Evolutionary conservation across 2,888 invertebrate species (phyloP).

Genomic region (Trimorus sp.): DNA sequence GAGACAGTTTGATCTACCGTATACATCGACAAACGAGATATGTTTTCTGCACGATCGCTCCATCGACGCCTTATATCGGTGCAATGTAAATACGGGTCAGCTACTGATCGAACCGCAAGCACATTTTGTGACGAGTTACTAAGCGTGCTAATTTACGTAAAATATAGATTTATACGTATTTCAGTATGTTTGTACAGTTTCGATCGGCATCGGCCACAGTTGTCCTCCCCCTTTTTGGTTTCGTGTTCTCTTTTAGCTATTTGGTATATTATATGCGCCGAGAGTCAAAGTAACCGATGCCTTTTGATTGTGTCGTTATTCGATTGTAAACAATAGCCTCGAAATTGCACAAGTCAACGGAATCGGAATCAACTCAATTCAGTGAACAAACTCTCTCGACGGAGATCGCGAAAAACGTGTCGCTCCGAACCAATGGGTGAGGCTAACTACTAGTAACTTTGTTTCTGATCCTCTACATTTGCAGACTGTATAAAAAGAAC

Average conservation of each 20-base stretch:
- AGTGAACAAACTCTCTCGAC: not conserved
- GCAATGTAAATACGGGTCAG: constrained; percentile 37
- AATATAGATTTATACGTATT: constrained; percentile 29
- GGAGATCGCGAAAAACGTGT: not conserved
- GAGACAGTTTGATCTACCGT: constrained; percentile 50
- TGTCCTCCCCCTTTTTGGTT: not conserved
- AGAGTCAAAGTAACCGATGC: not conserved
- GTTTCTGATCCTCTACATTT: constrained; percentile 21
- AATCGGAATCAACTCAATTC: not conserved
- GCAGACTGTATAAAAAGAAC: constrained; percentile 45
- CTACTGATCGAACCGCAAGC: constrained; percentile 39
- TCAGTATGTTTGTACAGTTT: constrained; percentile 19
- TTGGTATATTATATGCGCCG: not conserved
- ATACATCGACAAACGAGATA: constrained; percentile 61
- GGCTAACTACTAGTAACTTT: constrained; percentile 23
- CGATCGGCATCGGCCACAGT: not conserved
- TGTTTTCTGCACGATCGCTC: constrained; percentile 4
- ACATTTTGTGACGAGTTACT: constrained; percentile 46
- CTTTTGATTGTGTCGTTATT: constrained; percentile 40
- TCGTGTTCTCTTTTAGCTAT: not conserved
- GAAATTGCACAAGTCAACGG: constrained; percentile 1
- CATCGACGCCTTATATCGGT: constrained; percentile 17
- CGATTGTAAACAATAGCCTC: constrained; percentile 10
- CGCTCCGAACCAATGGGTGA: constrained; percentile 9
- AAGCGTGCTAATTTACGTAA: constrained; percentile 56